A percentile compares a stretch with the other conserved stretches of the same genome.
These are phyloP conservation scores for Exephanes ischioxanthus DNA, from an alignment of 2,888 invertebrate species.

Conservation along the genomic window DNA sequence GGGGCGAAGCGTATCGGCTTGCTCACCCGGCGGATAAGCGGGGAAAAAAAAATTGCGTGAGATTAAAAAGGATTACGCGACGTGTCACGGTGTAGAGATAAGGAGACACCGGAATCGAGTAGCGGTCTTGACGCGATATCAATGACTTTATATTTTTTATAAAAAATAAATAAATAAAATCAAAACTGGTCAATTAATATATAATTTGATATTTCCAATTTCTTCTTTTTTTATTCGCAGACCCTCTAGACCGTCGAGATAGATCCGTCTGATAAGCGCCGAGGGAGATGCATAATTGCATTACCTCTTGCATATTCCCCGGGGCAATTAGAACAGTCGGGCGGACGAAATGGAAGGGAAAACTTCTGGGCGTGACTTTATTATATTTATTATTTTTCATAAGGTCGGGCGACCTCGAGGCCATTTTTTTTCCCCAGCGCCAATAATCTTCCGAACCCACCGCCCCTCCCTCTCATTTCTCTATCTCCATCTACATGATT, in stretches of 20 bases:
- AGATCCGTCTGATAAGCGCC: background rate
- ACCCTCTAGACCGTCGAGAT: background rate
- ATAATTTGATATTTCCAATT: background rate
- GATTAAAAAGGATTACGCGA: slow-evolving; percentile 30
- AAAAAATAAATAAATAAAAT: background rate
- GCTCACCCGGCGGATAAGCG: slow-evolving; percentile 10
- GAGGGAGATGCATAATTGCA: background rate
- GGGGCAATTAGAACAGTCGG: slow-evolving; percentile 3
- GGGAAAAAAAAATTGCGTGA: slow-evolving; percentile 1
- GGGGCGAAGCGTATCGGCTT: slow-evolving; percentile 5
- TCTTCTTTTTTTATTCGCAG: background rate
- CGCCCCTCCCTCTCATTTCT: background rate
- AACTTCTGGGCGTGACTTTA: slow-evolving; percentile 7
- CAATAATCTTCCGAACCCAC: background rate
- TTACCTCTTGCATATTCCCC: background rate
- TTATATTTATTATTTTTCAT: slow-evolving; percentile 5
- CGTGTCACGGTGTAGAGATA: background rate
- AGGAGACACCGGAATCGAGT: background rate
- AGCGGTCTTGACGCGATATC: background rate
- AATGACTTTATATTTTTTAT: background rate
- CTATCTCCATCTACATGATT: background rate
- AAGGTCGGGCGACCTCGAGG: background rate
- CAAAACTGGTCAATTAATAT: no score
- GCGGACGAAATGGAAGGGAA: background rate
- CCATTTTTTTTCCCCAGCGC: background rate